Base-by-base conservation (phyloP, 2,797 vertebrate genomes). In the Hypotaenidia philippensis region DNA sequence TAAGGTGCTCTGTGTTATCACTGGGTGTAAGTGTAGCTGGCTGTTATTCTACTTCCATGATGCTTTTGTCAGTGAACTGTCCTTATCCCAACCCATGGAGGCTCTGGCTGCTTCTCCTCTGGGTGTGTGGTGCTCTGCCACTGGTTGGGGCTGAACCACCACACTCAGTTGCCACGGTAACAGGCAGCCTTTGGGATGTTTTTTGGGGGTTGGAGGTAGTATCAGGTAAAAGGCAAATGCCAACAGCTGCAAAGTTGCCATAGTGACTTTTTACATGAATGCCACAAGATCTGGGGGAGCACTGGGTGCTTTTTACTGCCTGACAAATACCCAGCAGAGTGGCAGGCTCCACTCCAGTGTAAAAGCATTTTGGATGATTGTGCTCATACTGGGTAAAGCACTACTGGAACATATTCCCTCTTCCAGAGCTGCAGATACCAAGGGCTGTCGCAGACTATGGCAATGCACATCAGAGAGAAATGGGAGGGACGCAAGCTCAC, bases 161-260 rank as follows among this genome's bases (percentile, higher is more conserved):
- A 44, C 41, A 19, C 41, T n/a, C n/a, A 57, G 13, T 27, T 89
- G 41, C 23, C 44, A 56, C 57, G 88, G 50, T 64, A 75, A 55
- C 64, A 63, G 45, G 26, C 36, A 80, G 56, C 4, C 36, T 89
- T 65, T 26, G 21, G 50, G 32, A 10, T 79, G 66, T 6, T 21
- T 25, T 77, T 36, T 3, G 3, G 2, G 1, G 6, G 6, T 6
- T 7, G 16, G 6, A 60, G 4, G 13, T 78, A 59, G 15, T 44
- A 44, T 34, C 47, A 61, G 14, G 45, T 36, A 91, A 36, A 91
- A 66, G 14, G 15, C 52, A 45, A 78, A 66, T 3, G 10, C 32
- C 70, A 65, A 47, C 5, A 69, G 47, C 76, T 9, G 34, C 44
- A 80, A 69, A 88, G 31, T n/a, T 68, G 5, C 25, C 38, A 56